A percentile compares a stretch with the other conserved stretches of the same genome.
Evolutionary conservation across 1,140 invertebrate genomes (phyloP).

Genomic region (Conus betulinus): DNA sequence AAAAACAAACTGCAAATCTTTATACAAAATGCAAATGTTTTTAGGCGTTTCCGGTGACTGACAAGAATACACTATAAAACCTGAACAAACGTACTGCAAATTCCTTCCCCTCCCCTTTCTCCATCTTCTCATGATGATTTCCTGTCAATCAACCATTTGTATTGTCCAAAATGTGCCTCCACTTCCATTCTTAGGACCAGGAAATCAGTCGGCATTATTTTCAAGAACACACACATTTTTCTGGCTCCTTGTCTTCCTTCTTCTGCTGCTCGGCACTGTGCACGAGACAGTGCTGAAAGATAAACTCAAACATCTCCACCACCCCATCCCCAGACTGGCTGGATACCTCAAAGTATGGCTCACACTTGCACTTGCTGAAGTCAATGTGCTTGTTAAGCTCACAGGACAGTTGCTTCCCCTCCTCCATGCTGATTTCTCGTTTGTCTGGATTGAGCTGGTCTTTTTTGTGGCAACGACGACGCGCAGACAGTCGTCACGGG

Average conservation of each 20-base stretch:
- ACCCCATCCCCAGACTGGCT: conserved; percentile 72
- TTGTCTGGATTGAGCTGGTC: conserved; percentile 61
- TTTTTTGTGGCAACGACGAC: conserved; percentile 74
- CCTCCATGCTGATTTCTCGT: conserved; percentile 64
- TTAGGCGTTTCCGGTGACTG: too few relatives aligned
- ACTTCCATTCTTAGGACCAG: too few relatives aligned
- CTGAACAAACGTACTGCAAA: too few relatives aligned
- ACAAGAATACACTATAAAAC: too few relatives aligned
- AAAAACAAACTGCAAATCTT: too few relatives aligned
- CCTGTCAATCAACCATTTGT: too few relatives aligned
- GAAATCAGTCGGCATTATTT: too few relatives aligned
- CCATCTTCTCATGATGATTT: too few relatives aligned
- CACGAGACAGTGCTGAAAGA: conserved; percentile 71
- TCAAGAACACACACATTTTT: too few relatives aligned
- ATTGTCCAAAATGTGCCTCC: too few relatives aligned
- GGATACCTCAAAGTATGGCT: conserved; percentile 76
- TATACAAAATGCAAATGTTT: too few relatives aligned
- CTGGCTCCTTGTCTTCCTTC: neutral
- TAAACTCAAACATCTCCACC: conserved; percentile 73
- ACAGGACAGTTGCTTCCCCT: conserved; percentile 62
- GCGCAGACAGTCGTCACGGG: conserved; percentile 70
- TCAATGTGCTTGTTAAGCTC: conserved; percentile 69
- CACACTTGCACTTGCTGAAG: conserved; percentile 46
- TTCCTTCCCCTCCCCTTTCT: too few relatives aligned
- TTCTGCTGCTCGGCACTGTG: conserved; percentile 49